Evolutionary conservation across 1,140 invertebrate genomes (phyloP).

Genomic region (Drosophila orena): DNA sequence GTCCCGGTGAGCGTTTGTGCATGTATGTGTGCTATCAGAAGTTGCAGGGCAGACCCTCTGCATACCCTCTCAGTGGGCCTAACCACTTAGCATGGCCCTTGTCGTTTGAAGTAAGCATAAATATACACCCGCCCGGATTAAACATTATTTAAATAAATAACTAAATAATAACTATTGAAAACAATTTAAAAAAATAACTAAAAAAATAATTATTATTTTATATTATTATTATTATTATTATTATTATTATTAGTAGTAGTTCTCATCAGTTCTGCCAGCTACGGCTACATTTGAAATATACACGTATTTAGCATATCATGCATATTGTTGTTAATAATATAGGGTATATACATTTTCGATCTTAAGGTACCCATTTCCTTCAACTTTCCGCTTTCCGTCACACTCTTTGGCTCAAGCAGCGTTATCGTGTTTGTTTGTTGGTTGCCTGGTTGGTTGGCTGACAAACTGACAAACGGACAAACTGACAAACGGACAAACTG

Average conservation of each 20-base stretch:
- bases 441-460: constrained; percentile 48
- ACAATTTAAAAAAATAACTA: too few relatives aligned
- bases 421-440: constrained; percentile 71
- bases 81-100: neutral
- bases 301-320: too few relatives aligned
- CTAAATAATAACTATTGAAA: too few relatives aligned
- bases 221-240: too few relatives aligned
- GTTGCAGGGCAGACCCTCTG: neutral
- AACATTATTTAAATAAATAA: neutral
- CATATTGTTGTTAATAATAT: neutral
- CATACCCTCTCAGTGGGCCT: constrained; percentile 4
- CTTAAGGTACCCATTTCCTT: neutral
- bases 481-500: constrained; percentile 16
- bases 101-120: neutral
- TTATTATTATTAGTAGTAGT: too few relatives aligned
- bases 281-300: too few relatives aligned
- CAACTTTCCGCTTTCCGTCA: constrained; percentile 3
- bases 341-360: constrained; percentile 6
- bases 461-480: constrained; percentile 5
- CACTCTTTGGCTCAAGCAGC: constrained; percentile 67
- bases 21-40: constrained; percentile 25
- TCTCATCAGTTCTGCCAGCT: too few relatives aligned
- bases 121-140: too few relatives aligned
- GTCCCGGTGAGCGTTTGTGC: constrained; percentile 24
- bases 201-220: too few relatives aligned